These are phyloP conservation scores for Ranitomeya imitator DNA, from an alignment of 2,113 vertebrate genomes.

Conservation along the genomic window DNA sequence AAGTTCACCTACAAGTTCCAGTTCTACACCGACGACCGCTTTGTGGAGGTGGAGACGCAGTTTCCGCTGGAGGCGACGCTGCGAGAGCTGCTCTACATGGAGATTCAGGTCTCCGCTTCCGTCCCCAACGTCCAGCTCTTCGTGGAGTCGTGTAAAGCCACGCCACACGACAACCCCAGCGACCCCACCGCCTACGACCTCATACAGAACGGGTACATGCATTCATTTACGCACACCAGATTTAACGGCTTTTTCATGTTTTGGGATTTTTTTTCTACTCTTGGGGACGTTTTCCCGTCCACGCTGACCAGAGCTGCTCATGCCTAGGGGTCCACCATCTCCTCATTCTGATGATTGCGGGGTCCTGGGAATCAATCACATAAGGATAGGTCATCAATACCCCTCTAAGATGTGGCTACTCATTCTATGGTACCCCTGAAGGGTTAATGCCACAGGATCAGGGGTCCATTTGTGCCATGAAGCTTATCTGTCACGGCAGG, in stretches of 20 bases:
- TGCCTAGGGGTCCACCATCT: no score
- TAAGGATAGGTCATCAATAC: no score
- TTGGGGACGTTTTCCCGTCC: no score
- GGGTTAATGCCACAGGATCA: no score
- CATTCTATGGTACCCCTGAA: no score
- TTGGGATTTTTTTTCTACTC: neutral
- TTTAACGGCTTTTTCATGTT: neutral
- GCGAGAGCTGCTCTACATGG: constrained; percentile 67
- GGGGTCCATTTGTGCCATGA: no score
- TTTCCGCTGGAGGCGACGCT: constrained; percentile 71
- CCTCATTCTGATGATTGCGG: no score
- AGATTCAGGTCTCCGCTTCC: constrained; percentile 66
- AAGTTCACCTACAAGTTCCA: constrained; percentile 73
- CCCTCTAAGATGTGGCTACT: no score
- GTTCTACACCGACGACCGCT: constrained; percentile 64
- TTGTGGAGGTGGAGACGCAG: constrained; percentile 54
- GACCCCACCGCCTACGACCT: constrained; percentile 67
- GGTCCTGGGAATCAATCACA: no score
- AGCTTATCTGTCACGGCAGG: no score
- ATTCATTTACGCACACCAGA: neutral
- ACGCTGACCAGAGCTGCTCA: no score
- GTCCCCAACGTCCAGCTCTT: constrained; percentile 67
- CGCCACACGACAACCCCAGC: constrained; percentile 67
- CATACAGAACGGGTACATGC: constrained; percentile 70
- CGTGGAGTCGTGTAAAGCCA: constrained; percentile 75